Percentiles rank a stretch among this genome's conserved stretches.
Conservation (phyloP, 1,140 invertebrate genomes). For the Achroia grisella region DNA sequence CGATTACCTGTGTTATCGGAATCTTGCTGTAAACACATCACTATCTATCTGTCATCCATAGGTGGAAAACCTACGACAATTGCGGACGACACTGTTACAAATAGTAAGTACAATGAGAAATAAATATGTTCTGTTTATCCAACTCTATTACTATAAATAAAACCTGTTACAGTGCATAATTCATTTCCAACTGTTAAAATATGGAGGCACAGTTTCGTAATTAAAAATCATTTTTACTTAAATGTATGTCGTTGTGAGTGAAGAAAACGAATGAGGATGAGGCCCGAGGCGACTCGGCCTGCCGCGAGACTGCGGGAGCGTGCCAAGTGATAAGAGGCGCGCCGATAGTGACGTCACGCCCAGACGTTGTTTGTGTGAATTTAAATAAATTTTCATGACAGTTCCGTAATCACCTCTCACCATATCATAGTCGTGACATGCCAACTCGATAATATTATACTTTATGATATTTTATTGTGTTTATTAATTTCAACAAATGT, state of each 20-base stretch:
- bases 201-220: too few species aligned
- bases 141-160: too few species aligned
- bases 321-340: constrained; percentile 72
- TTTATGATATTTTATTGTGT: too few species aligned
- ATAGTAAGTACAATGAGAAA: constrained; percentile 53
- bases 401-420: constrained; percentile 70
- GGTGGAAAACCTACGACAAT: constrained; percentile 54
- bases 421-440: constrained; percentile 56
- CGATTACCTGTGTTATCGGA: constrained; percentile 47
- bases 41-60: constrained; percentile 49
- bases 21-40: constrained; percentile 40
- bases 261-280: constrained; percentile 41
- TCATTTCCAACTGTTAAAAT: too few species aligned
- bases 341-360: constrained; percentile 71
- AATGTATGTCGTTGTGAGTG: constrained; percentile 19
- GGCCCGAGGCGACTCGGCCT: constrained; percentile 43
- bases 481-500: too few species aligned
- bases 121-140: too few species aligned
- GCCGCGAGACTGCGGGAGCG: constrained; percentile 64
- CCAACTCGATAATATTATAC: constrained; percentile 39
- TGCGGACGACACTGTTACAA: constrained; percentile 65
- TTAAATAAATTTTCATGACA: constrained; percentile 73
- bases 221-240: constrained; percentile 1
- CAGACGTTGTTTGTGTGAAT: constrained; percentile 73
- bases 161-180: too few species aligned